Evolutionary conservation across 2,113 vertebrate genomes (phyloP).

Genomic region (Gambusia holbrooki): DNA sequence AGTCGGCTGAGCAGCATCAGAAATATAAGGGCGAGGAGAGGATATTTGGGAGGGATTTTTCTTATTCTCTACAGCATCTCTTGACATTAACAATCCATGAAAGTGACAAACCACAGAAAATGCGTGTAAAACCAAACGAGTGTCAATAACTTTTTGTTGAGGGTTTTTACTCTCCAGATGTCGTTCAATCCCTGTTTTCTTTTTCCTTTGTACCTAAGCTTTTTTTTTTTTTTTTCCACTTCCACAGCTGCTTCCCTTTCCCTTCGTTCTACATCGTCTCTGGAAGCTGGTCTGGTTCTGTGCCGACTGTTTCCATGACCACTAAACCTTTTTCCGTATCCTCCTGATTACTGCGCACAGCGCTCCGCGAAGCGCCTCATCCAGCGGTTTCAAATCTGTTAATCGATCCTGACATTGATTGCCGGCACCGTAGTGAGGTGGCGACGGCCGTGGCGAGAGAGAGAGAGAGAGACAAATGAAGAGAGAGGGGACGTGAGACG

Average conservation of each 20-base stretch:
- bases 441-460: neutral
- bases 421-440: conserved; percentile 19
- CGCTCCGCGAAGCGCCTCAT: conserved; percentile 43
- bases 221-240: neutral
- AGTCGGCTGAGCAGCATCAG: neutral
- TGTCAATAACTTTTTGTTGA: neutral
- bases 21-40: neutral
- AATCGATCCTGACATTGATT: conserved; percentile 64
- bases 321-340: conserved; percentile 9
- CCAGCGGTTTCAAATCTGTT: conserved; percentile 49
- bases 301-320: conserved; percentile 1
- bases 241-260: neutral
- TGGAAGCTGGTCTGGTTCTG: too few relatives aligned
- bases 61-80: neutral
- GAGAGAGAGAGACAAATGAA: neutral
- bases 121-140: neutral
- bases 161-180: neutral
- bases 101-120: neutral
- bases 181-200: neutral
- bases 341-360: conserved; percentile 12
- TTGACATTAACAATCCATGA: neutral
- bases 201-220: neutral
- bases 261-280: neutral
- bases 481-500: conserved; percentile 30
- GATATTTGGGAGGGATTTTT: neutral